Percentiles rank a stretch among this genome's conserved stretches.
phyloP scores from a whole-genome alignment of 2,888 invertebrate genomes.

The Heliconius cydno region DNA sequence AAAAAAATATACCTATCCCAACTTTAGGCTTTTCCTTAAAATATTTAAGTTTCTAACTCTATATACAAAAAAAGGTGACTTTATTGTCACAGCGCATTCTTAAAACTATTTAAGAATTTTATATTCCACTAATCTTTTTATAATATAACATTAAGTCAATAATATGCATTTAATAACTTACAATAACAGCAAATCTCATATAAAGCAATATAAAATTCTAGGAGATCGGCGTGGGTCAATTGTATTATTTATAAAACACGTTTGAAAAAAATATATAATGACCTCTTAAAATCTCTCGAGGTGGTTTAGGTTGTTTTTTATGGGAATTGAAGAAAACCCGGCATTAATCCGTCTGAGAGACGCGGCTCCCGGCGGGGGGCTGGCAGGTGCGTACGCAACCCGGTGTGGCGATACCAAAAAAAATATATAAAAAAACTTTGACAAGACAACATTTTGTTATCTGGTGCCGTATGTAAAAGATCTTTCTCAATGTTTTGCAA shows the following conservation, averaged over 20 bases:
- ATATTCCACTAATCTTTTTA: slow-evolving; percentile 21
- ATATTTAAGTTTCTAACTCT: background rate
- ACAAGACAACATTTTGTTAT: slow-evolving; percentile 45
- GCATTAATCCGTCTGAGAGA: slow-evolving; percentile 73
- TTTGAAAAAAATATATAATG: slow-evolving; percentile 52
- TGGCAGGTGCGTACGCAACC: slow-evolving; percentile 72
- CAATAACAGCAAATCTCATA: slow-evolving; percentile 22
- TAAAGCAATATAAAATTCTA: slow-evolving; percentile 26
- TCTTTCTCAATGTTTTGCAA: slow-evolving; percentile 28
- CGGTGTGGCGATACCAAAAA: slow-evolving; percentile 51
- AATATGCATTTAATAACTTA: slow-evolving; percentile 16
- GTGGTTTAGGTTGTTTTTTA: slow-evolving; percentile 53
- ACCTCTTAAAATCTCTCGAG: slow-evolving; percentile 53
- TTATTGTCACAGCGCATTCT: background rate
- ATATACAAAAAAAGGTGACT: background rate
- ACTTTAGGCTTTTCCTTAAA: background rate
- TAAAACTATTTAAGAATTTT: slow-evolving; percentile 14
- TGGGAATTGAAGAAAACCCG: slow-evolving; percentile 58
- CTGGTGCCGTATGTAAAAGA: slow-evolving; percentile 46
- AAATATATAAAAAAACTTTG: slow-evolving; percentile 54
- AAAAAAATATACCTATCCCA: background rate
- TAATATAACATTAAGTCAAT: slow-evolving; percentile 18
- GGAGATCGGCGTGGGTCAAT: slow-evolving; percentile 49
- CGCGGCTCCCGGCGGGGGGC: slow-evolving; percentile 66
- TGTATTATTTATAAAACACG: slow-evolving; percentile 52